Conservation (phyloP, 2,797 vertebrate genomes). For the Tenualosa ilisha region DNA sequence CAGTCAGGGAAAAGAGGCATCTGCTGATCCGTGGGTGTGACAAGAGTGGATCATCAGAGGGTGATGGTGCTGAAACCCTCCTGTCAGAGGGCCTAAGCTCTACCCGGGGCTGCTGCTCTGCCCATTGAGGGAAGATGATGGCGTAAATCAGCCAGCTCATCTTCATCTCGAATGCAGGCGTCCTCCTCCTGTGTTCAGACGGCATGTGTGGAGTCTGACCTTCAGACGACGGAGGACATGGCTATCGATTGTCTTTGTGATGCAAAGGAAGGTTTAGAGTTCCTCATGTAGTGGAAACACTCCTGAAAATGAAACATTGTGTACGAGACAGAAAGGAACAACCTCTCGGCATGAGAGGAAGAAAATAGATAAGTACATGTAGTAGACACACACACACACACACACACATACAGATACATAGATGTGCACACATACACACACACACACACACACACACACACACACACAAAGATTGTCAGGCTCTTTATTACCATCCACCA, state of each 20-base stretch:
- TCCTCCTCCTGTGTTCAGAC: background rate
- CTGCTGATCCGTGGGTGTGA: background rate
- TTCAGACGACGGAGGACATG: conserved; percentile 36
- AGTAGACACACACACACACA: background rate
- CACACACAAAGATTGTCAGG: conserved; percentile 22
- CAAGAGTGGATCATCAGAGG: background rate
- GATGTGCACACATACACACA: background rate
- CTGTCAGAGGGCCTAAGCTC: background rate
- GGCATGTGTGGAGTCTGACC: conserved; percentile 27
- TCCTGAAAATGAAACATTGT: conserved; percentile 35
- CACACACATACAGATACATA: background rate
- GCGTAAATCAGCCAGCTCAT: too few relatives aligned
- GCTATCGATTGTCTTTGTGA: conserved; percentile 38
- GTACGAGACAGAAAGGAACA: conserved; percentile 36
- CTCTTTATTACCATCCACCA: conserved; percentile 42
- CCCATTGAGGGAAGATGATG: too few relatives aligned
- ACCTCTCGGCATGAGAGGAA: conserved; percentile 15
- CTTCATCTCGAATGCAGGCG: background rate
- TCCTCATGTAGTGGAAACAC: conserved; percentile 31
- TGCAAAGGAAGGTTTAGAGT: background rate
- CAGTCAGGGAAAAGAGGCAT: background rate
- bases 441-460: background rate
- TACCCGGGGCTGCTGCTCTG: background rate
- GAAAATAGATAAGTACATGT: background rate
- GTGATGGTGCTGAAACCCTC: background rate